These are phyloP conservation scores for Nasonia oneida DNA, from an alignment of 2,888 invertebrate species.

Conservation along the genomic window DNA sequence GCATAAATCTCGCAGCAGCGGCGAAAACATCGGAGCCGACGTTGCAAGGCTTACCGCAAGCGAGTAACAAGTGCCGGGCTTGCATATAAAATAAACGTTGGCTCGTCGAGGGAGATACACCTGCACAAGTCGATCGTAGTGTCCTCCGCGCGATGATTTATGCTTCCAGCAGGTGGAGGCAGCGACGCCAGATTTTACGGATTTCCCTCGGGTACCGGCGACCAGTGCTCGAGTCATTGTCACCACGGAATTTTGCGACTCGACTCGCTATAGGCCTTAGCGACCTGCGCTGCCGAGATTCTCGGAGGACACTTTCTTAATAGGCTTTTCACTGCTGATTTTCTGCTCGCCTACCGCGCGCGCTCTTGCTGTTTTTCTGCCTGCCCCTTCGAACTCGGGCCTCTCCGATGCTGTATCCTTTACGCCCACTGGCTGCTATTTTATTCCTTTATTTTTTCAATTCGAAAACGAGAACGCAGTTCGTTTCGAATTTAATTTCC, in stretches of 20 bases:
- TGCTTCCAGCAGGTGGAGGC: conserved; percentile 73
- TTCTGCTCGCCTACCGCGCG: not conserved
- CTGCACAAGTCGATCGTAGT: conserved; percentile 64
- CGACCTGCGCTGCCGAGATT: not conserved
- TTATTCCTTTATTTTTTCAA: not conserved
- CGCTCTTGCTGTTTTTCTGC: not conserved
- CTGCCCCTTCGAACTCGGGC: not conserved
- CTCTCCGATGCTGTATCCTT: not conserved
- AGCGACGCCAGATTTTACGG: conserved; percentile 68
- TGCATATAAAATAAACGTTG: conserved; percentile 64
- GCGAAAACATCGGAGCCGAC: not conserved
- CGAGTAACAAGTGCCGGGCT: conserved; percentile 37
- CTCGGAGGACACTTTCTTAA: conserved; percentile 65
- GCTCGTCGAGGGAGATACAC: conserved; percentile 61
- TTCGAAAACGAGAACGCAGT: not conserved
- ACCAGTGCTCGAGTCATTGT: conserved; percentile 9
- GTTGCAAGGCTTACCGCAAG: conserved; percentile 42
- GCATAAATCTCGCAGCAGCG: conserved; percentile 40
- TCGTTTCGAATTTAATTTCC: not conserved
- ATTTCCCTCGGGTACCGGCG: conserved; percentile 65
- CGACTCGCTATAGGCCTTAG: conserved; percentile 60
- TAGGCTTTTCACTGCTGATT: conserved; percentile 69
- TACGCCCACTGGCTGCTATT: conserved; percentile 21
- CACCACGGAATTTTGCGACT: conserved; percentile 26
- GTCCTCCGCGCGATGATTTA: conserved; percentile 68